A percentile compares a stretch with the other conserved stretches of the same genome.
Evolutionary conservation across 2,888 invertebrate genomes (phyloP).

Genomic region (Hyles lineata): DNA sequence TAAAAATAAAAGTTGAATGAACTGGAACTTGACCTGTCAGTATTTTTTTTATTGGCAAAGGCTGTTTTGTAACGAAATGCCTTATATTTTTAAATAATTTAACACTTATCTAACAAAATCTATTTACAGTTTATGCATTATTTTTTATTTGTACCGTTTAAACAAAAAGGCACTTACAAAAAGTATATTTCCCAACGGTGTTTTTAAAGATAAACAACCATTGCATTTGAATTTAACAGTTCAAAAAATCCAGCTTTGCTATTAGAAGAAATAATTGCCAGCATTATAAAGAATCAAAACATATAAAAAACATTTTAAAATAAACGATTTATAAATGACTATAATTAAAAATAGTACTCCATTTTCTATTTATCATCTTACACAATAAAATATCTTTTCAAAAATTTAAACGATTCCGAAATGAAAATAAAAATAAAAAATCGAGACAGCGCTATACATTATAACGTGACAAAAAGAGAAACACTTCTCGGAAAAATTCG

Average conservation of each 20-base stretch:
- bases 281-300: background rate
- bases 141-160: too few species aligned
- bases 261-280: background rate
- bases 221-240: background rate
- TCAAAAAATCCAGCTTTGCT: background rate
- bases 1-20: background rate
- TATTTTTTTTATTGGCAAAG: background rate
- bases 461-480: conserved; percentile 41
- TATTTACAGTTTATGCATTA: too few species aligned
- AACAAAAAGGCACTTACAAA: too few species aligned
- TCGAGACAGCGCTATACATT: conserved; percentile 44
- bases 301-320: background rate
- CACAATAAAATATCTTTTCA: background rate
- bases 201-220: too few species aligned
- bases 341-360: background rate
- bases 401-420: conserved; percentile 42
- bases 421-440: conserved; percentile 39
- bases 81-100: background rate
- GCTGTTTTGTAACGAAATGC: background rate
- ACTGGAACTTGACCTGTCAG: background rate
- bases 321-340: background rate
- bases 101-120: too few species aligned
- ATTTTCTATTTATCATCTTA: background rate
- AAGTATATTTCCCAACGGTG: too few species aligned
- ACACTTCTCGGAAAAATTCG: conserved; percentile 58